Percentiles rank a stretch among this genome's conserved stretches.
phyloP scores from a whole-genome alignment of 2,113 vertebrate species.

The Galbula dea region DNA sequence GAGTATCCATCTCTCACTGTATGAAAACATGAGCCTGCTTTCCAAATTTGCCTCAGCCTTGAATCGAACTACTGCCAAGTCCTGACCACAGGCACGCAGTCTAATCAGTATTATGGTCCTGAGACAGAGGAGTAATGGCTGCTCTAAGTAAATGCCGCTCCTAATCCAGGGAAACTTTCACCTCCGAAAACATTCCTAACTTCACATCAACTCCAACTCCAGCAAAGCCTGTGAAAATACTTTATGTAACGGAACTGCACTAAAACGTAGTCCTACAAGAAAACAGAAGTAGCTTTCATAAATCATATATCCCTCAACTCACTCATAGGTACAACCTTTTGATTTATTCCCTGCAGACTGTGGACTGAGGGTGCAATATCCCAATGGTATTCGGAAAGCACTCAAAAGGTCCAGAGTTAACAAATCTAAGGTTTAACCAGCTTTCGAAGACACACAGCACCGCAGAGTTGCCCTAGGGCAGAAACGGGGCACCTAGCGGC shows the following conservation, averaged over 20 bases:
- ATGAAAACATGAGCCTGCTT: not conserved
- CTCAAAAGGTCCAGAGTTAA: not conserved
- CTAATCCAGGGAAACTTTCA: not conserved
- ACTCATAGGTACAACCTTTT: not conserved
- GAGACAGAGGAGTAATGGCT: not conserved
- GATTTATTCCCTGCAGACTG: not conserved
- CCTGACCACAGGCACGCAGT: conserved; percentile 22
- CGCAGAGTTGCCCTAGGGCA: not conserved
- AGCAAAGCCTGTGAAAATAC: not conserved
- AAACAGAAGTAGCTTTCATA: not conserved
- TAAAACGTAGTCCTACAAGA: not conserved
- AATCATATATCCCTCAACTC: not conserved
- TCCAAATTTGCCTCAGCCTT: not conserved
- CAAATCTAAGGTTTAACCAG: not conserved
- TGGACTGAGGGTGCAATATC: not conserved
- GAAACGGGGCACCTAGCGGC: no score
- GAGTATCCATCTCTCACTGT: not conserved
- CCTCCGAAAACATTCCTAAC: not conserved
- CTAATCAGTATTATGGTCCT: not conserved
- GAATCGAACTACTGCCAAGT: not conserved
- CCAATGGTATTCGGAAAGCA: not conserved
- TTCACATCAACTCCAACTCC: not conserved
- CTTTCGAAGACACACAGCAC: fast-evolving
- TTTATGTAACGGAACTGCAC: not conserved
- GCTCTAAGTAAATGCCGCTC: not conserved